Evolutionary conservation across 1,140 invertebrate species (phyloP).

Genomic region (Cardiocondyla obscurior): DNA sequence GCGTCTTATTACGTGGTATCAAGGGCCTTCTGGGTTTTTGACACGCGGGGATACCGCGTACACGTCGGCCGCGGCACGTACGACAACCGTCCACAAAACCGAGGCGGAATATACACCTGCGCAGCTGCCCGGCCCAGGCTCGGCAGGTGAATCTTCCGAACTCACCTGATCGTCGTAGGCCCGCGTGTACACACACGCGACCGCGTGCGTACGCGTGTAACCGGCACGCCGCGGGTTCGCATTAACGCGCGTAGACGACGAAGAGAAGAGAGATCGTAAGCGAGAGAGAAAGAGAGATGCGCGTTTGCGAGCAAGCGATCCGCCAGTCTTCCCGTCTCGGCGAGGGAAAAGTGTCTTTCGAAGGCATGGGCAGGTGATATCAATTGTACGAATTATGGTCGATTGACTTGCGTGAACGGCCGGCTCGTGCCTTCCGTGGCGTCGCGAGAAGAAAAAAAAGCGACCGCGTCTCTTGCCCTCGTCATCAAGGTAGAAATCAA

Average conservation of each 20-base stretch:
- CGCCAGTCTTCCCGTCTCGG: not conserved
- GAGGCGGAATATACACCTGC: constrained; percentile 82
- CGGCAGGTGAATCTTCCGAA: constrained; percentile 82
- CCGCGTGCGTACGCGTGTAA: constrained; percentile 60
- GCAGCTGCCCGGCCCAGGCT: constrained; percentile 77
- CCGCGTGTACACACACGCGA: constrained; percentile 61
- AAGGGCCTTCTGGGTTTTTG: constrained; percentile 40
- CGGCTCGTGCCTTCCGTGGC: not conserved
- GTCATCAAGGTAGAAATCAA: not conserved
- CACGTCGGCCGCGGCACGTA: constrained; percentile 38
- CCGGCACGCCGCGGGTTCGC: constrained; percentile 39
- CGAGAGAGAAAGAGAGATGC: not conserved
- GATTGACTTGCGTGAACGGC: constrained; percentile 69
- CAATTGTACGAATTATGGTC: constrained; percentile 79
- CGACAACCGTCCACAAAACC: constrained; percentile 75
- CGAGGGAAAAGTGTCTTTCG: constrained; percentile 75
- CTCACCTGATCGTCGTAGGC: constrained; percentile 79
- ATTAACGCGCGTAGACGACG: constrained; percentile 64
- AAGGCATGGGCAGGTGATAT: constrained; percentile 71
- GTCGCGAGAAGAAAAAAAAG: not conserved
- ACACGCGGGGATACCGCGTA: constrained; percentile 31
- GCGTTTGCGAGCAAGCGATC: not conserved
- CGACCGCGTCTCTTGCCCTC: not conserved
- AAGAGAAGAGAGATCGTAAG: not conserved
- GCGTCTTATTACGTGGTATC: not conserved